These are phyloP conservation scores for Scaptomyza reducta DNA, from an alignment of 2,888 invertebrate species.

Conservation along the genomic window DNA sequence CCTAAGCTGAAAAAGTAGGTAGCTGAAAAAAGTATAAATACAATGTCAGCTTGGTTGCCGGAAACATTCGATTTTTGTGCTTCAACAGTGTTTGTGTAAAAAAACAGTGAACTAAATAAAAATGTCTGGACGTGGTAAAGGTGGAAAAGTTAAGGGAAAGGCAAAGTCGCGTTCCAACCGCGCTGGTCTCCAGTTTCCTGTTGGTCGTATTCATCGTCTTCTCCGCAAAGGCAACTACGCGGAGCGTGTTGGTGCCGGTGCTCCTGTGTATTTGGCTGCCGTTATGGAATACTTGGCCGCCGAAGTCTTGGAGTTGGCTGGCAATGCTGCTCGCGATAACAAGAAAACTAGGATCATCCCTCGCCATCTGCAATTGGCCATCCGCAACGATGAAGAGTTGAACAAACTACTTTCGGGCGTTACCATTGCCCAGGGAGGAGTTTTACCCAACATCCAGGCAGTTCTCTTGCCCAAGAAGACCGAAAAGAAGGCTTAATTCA, in stretches of 20 bases:
- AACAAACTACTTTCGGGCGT: slow-evolving; percentile 87
- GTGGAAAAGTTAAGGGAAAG: slow-evolving; percentile 84
- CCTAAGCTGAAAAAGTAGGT: slow-evolving; percentile 13
- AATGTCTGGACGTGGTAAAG: slow-evolving; percentile 83
- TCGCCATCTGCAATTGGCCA: slow-evolving; percentile 92
- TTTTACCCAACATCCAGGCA: slow-evolving; percentile 91
- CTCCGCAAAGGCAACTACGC: slow-evolving; percentile 86
- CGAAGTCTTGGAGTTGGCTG: slow-evolving; percentile 88
- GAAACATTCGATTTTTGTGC: slow-evolving; percentile 9
- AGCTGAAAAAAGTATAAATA: slow-evolving; percentile 24
- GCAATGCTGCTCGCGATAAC: slow-evolving; percentile 89
- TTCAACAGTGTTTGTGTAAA: slow-evolving; percentile 13
- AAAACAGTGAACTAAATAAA: slow-evolving; percentile 40
- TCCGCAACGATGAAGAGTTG: slow-evolving; percentile 92
- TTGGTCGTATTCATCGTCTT: slow-evolving; percentile 86
- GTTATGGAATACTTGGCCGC: slow-evolving; percentile 88
- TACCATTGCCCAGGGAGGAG: slow-evolving; percentile 89
- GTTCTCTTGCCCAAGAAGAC: slow-evolving; percentile 88
- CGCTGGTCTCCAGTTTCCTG: slow-evolving; percentile 87
- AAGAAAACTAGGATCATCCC: slow-evolving; percentile 91
- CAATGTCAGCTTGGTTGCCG: too few relatives aligned
- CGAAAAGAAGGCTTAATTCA: slow-evolving; percentile 6
- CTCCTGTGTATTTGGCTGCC: slow-evolving; percentile 85
- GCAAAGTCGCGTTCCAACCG: slow-evolving; percentile 85
- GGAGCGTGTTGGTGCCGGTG: slow-evolving; percentile 86